Base-by-base conservation (phyloP, 2,113 vertebrate species). In the Diglossa brunneiventris region DNA sequence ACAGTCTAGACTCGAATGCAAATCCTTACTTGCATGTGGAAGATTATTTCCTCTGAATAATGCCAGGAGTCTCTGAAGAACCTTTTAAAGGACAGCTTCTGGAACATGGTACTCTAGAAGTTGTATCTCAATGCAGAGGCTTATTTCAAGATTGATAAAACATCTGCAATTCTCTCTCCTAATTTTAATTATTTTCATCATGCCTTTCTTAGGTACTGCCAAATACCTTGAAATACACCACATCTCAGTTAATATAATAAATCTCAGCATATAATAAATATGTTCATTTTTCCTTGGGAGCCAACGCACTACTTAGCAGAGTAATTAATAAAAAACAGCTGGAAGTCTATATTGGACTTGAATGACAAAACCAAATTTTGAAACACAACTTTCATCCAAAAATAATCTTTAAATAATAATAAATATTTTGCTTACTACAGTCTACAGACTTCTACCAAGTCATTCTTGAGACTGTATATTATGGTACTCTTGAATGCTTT, bases 371-470 rank as follows among this genome's bases (percentile, higher is more conserved):
- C 61, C 73, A 87, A 47, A 78, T 69, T 91, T 42, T 90, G 53
- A 91, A 91, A 90, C 77, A 86, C 53, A 79, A 69, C 52, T 46
- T 77, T 81, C 49, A 88, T 87, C 59, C 35, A 90, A 96, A 91
- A 95, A 87, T 80, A 93, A 83, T 74, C 50, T 90, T 93, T 84
- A 80, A 75, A 91, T 87, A 90, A 94, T 89, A 94, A 89, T 75
- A 68, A 95, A 30, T 80, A 70, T 84, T 94, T 90, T 92, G 47
- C 63, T 96, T 94, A 44, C 73, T 75, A 77, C 91, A 94, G 80
- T 93, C 80, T 87, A 67, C 41, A 49, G 50, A 87, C 78, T 93
- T 88, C 46, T 69, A 58, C 68, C 55, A 94, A 79, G 68, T 76
- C 56, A 30, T 68, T 62, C 55, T 75, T 46, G 50, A 76, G 46